These are phyloP conservation scores for Dasyornis broadbenti DNA, from an alignment of 2,113 vertebrate species.

Conservation along the genomic window DNA sequence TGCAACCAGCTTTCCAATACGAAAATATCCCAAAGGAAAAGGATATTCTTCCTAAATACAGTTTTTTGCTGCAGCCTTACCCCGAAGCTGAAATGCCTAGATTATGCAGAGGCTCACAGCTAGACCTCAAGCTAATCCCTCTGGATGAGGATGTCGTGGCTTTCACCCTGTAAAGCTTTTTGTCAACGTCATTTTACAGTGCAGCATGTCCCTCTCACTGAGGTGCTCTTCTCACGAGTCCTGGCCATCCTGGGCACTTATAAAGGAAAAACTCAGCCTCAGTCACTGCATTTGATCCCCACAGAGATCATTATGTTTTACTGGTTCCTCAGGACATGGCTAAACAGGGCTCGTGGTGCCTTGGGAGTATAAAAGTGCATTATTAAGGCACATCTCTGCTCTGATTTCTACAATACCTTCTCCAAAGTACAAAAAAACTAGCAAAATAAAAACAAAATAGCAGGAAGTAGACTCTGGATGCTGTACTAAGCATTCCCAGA, in stretches of 20 bases:
- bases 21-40: background rate
- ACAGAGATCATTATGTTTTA: background rate
- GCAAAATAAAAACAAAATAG: background rate
- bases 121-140: conserved; percentile 14
- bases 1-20: background rate
- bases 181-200: conserved; percentile 3
- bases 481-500: background rate
- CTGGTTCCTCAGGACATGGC: background rate
- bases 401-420: background rate
- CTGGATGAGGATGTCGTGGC: background rate
- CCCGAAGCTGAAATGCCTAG: background rate
- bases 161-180: background rate
- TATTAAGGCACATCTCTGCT: background rate
- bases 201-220: background rate
- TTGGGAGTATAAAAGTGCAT: background rate
- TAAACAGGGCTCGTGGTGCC: background rate
- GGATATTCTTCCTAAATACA: background rate
- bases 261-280: background rate
- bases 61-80: background rate
- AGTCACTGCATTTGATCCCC: background rate
- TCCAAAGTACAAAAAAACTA: background rate
- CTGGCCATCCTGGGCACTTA: background rate
- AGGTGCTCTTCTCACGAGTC: background rate
- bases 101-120: background rate
- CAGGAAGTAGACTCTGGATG: background rate